A percentile compares a stretch with the other conserved stretches of the same genome.
Evolutionary conservation across 1,140 invertebrate genomes (phyloP).

Genomic region (Teleogryllus occipitalis): DNA sequence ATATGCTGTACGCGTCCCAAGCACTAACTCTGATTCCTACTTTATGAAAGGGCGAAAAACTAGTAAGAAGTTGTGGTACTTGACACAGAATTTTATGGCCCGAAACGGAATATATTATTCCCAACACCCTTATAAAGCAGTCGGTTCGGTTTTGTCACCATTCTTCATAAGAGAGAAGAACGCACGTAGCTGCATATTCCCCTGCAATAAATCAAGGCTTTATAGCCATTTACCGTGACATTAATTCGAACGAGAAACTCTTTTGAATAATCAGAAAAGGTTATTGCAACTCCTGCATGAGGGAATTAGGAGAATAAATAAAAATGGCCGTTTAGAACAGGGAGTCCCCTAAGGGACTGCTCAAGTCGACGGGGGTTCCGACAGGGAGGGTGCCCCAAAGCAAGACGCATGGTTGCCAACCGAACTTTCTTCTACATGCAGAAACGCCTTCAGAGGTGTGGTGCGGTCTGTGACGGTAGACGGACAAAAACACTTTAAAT

Average conservation of each 20-base stretch:
- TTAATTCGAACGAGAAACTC: conserved; percentile 1
- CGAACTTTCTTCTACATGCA: no score
- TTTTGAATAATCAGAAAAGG: conserved; percentile 5
- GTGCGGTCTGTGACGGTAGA: no score
- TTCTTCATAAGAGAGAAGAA: background rate
- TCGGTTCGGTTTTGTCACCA: background rate
- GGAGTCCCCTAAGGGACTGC: no score
- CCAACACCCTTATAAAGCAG: background rate
- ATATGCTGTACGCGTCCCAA: no score
- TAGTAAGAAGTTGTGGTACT: no score
- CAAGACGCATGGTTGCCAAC: no score
- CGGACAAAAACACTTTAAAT: no score
- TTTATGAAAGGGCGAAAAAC: no score
- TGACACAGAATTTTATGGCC: background rate
- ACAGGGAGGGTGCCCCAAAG: no score
- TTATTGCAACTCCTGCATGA: background rate
- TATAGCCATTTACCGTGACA: conserved; percentile 1
- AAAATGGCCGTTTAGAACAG: background rate
- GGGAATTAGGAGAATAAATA: conserved; percentile 1
- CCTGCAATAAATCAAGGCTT: background rate
- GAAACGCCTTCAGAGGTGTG: no score
- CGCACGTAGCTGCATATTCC: background rate
- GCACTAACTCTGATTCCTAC: no score
- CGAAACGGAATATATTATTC: background rate
- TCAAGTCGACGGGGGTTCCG: no score